phyloP scores from a whole-genome alignment of 2,797 vertebrate species.

The Microhierax caerulescens region DNA sequence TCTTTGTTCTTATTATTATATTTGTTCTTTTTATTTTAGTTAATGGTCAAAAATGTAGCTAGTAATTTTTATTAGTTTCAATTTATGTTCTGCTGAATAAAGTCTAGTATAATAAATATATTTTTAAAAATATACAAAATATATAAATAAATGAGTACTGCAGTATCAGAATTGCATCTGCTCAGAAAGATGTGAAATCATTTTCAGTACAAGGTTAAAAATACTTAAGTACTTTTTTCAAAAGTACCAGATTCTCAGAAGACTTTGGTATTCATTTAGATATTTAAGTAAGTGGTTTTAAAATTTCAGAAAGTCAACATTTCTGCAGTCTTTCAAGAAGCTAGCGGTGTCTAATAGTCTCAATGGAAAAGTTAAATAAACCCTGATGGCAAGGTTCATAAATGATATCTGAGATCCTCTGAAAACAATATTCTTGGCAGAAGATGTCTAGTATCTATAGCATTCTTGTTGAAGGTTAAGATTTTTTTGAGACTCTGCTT shows the following conservation, averaged over 20 bases:
- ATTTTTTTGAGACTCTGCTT: background rate
- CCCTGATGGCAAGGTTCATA: background rate
- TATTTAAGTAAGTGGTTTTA: background rate
- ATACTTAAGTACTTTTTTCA: background rate
- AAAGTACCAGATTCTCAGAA: background rate
- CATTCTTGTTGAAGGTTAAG: background rate
- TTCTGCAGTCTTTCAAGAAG: background rate
- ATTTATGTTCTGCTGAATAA: background rate
- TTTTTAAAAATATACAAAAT: too few relatives aligned
- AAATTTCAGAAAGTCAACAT: background rate
- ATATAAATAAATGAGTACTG: background rate
- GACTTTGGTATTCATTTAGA: background rate
- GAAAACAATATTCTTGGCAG: background rate
- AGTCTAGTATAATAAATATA: background rate
- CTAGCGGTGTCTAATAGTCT: background rate
- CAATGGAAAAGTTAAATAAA: background rate
- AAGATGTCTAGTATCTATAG: background rate
- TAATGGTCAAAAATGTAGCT: slow-evolving; percentile 19
- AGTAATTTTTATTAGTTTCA: background rate
- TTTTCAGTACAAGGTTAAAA: background rate
- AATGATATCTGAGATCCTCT: background rate
- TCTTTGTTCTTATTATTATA: too few relatives aligned
- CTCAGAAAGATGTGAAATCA: background rate
- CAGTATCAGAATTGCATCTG: background rate
- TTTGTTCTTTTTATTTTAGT: slow-evolving; percentile 16